phyloP scores from a whole-genome alignment of 1,140 invertebrate species.

The Drosophila lacertosa region DNA sequence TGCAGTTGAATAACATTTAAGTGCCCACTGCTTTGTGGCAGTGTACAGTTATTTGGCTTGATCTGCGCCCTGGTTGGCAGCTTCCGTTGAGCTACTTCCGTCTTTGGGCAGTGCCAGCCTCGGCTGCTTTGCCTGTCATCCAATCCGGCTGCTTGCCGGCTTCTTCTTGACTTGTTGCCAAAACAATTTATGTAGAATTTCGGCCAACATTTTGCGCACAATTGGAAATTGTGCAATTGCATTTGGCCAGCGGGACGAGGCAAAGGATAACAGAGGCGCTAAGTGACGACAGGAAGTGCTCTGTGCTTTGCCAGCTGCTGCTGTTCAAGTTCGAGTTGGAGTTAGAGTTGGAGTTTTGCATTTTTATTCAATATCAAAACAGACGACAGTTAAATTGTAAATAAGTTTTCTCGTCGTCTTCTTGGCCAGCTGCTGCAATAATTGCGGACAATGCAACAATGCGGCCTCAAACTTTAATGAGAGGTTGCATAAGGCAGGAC shows the following conservation, averaged over 20 bases:
- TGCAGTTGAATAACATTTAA: not conserved
- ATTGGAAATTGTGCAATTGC: constrained; percentile 77
- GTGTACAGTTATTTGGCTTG: constrained; percentile 28
- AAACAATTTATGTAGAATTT: constrained; percentile 72
- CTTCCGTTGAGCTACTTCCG: constrained; percentile 16
- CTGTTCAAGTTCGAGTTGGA: constrained; percentile 16
- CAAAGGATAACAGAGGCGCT: not conserved
- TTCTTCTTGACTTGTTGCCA: constrained; percentile 67
- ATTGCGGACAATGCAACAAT: constrained; percentile 60
- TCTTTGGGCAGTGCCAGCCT: not conserved
- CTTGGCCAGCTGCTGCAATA: constrained; percentile 48
- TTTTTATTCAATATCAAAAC: constrained; percentile 78
- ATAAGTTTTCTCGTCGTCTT: constrained; percentile 45
- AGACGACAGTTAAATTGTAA: constrained; percentile 70
- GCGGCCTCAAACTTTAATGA: constrained; percentile 61
- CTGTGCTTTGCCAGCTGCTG: constrained; percentile 39
- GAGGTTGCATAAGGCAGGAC: constrained; percentile 14
- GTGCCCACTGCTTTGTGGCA: not conserved
- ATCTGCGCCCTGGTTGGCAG: not conserved
- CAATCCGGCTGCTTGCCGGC: constrained; percentile 34
- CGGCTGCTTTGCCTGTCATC: constrained; percentile 27
- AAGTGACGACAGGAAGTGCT: constrained; percentile 39
- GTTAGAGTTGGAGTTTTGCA: constrained; percentile 56
- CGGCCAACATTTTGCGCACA: constrained; percentile 66
- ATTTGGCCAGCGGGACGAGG: constrained; percentile 30